Conservation (phyloP, 1,140 invertebrate genomes). For the Nixonia krombeini region DNA sequence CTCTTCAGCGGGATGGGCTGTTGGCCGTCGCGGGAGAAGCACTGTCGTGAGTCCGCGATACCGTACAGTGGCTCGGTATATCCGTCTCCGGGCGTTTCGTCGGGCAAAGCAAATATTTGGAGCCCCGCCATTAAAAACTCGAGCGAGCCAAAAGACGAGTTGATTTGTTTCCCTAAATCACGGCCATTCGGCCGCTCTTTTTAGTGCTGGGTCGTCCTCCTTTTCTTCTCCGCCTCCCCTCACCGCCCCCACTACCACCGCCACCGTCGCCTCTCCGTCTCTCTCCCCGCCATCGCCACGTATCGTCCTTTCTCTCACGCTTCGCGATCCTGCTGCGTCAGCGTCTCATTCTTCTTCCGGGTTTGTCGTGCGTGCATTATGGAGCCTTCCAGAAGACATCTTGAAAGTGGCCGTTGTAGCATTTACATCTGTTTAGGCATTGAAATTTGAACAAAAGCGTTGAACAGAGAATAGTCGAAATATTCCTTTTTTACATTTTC, state of each 20-base stretch:
- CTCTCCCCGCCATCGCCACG: neutral
- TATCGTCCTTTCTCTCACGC: constrained; percentile 33
- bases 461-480: too few species aligned
- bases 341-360: constrained; percentile 45
- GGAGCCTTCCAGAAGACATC: constrained; percentile 22
- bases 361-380: constrained; percentile 34
- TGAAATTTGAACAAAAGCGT: too few species aligned
- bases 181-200: constrained; percentile 42
- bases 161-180: constrained; percentile 69
- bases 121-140: constrained; percentile 71
- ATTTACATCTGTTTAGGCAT: too few species aligned
- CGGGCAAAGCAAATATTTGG: constrained; percentile 70
- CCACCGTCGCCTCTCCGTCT: constrained; percentile 16
- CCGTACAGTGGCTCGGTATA: constrained; percentile 41
- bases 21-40: constrained; percentile 24
- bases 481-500: too few species aligned
- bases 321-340: constrained; percentile 5
- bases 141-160: constrained; percentile 67
- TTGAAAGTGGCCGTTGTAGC: constrained; percentile 21
- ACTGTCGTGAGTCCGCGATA: constrained; percentile 9
- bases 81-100: constrained; percentile 50
- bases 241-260: too few species aligned
- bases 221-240: constrained; percentile 4
- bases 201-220: constrained; percentile 16
- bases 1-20: constrained; percentile 32